A percentile compares a stretch with the other conserved stretches of the same genome.
Conservation (phyloP, 2,113 vertebrate genomes). For the Sisor rabdophorus region DNA sequence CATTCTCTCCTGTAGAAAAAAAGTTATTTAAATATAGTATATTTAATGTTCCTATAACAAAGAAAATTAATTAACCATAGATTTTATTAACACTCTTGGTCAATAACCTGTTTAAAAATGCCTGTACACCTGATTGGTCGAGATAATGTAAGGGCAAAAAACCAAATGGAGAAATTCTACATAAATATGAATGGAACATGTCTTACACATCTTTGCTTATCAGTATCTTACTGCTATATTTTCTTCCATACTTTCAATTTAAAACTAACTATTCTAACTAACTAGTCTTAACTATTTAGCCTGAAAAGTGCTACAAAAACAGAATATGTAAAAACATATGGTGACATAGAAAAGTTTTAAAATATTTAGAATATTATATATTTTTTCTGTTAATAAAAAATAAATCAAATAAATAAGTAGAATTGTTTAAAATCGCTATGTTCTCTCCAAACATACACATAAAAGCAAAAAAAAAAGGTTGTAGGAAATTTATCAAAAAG, state of each 20-base stretch:
- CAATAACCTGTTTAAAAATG: conserved; percentile 41
- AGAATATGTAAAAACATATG: neutral
- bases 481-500: neutral
- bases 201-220: neutral
- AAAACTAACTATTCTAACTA: too few species aligned
- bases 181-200: conserved; percentile 34
- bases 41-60: neutral
- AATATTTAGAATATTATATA: neutral
- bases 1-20: conserved; percentile 46
- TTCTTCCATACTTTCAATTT: neutral
- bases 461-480: neutral
- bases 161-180: conserved; percentile 20
- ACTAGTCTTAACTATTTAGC: neutral
- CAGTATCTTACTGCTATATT: conserved; percentile 1
- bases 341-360: neutral
- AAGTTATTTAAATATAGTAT: conserved; percentile 5
- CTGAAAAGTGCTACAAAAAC: neutral
- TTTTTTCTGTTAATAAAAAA: neutral
- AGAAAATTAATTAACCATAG: neutral
- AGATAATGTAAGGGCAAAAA: conserved; percentile 25
- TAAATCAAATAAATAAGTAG: neutral
- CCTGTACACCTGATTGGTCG: conserved; percentile 52
- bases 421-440: neutral
- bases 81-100: neutral
- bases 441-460: neutral